Base-by-base conservation (phyloP, 2,113 vertebrate genomes). In the Aegithalos caudatus region DNA sequence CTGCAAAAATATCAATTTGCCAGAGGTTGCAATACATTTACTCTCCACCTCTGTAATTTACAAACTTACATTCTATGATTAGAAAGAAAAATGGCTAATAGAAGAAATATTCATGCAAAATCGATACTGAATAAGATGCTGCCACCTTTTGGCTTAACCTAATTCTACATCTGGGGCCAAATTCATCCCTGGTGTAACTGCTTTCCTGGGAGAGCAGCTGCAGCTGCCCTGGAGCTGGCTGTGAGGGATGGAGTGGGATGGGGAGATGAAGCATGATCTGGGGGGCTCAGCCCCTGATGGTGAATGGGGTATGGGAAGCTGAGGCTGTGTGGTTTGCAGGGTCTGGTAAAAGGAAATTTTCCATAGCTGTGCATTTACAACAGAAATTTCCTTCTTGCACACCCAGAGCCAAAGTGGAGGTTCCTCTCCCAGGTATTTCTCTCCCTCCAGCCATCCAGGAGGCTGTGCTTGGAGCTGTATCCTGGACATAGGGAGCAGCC, bases 1-100 rank as follows among this genome's bases (percentile, higher is more conserved):
- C 92, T 65, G 93, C 95, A 95, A 90, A 92, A 96, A 96, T 96
- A 97, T 94, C 93, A 95, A 72, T 78, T 94, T 95, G 95, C 92
- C 88, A 76, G 83, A 61, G 61, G 91, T 95, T 88, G 76, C 96
- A 85, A 84, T 73, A 73, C 64, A 86, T 93, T 94, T 76, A 40
- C 80, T 93, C 66, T 93, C 91, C 82, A 76, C 62, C 61, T 74
- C 86, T 84, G 21, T 96, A 91, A 97, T 97, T 96, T 95, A 79
- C 91, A 92, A 90, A 89, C 82, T 96, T 57, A 65, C 81, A 38
- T 92, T 90, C 89, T 57, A 65, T 54, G 86, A 97, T 88, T 92
- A 87, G 27, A 90, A 90, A 93, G 66, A 85, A 96, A 94, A 74
- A 85, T 91, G 81, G 91, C 79, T 92, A 96, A 95, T 95, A 86